phyloP scores from a whole-genome alignment of 2,113 vertebrate genomes.

The Brachyhypopomus gauderio region DNA sequence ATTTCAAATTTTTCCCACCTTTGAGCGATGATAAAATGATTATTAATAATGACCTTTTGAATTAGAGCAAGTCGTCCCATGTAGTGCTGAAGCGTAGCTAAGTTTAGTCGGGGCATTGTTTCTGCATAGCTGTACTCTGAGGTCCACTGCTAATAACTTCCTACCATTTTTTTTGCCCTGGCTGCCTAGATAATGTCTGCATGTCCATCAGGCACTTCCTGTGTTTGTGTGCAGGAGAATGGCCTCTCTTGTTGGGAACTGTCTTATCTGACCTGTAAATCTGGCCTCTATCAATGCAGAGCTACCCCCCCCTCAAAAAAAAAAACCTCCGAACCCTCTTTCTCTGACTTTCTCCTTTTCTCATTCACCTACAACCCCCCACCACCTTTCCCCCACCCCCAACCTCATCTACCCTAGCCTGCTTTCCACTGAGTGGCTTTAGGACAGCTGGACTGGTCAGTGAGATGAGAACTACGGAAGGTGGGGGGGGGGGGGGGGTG shows the following conservation, averaged over 20 bases:
- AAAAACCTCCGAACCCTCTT: neutral
- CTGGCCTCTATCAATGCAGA: slow-evolving; percentile 76
- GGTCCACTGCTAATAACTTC: slow-evolving; percentile 86
- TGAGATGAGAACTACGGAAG: neutral
- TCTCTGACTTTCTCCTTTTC: slow-evolving; percentile 20
- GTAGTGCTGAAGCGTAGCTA: slow-evolving; percentile 77
- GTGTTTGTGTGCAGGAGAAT: slow-evolving; percentile 96
- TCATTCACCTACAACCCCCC: slow-evolving; percentile 19
- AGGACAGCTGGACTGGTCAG: slow-evolving; percentile 37
- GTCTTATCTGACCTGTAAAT: slow-evolving; percentile 80
- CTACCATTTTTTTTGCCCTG: slow-evolving; percentile 79
- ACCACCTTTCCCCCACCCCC: neutral
- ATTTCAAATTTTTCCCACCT: slow-evolving; percentile 67
- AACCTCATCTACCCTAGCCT: neutral
- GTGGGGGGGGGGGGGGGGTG: slow-evolving; percentile 16
- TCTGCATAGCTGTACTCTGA: slow-evolving; percentile 64
- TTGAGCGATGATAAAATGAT: slow-evolving; percentile 70
- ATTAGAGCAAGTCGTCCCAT: slow-evolving; percentile 68
- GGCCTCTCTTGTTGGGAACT: slow-evolving; percentile 79
- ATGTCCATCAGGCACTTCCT: slow-evolving; percentile 94
- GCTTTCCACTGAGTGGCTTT: slow-evolving; percentile 41
- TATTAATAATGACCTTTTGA: slow-evolving; percentile 76
- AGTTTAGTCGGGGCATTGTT: slow-evolving; percentile 92
- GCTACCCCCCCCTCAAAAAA: slow-evolving; percentile 49
- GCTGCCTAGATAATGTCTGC: slow-evolving; percentile 84